A percentile compares a stretch with the other conserved stretches of the same genome.
phyloP scores from a whole-genome alignment of 2,888 invertebrate species.

The Latrodectus hesperus region DNA sequence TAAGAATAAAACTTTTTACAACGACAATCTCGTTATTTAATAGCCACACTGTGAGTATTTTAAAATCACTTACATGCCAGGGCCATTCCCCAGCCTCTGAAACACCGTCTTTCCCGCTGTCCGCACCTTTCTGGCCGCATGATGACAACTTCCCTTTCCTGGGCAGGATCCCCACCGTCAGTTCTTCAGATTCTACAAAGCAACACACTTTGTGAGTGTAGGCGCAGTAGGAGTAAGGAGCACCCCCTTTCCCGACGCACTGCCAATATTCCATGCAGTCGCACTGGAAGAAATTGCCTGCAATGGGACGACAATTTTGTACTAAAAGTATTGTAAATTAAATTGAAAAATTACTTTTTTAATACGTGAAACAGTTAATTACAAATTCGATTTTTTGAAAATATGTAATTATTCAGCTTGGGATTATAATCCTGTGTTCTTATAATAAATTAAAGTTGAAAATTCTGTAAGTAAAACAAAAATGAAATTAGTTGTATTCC shows the following conservation, averaged over 20 bases:
- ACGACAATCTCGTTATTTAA: too few species aligned
- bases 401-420: too few species aligned
- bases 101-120: conserved; percentile 73
- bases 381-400: too few species aligned
- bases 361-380: too few species aligned
- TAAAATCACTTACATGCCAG: conserved; percentile 75
- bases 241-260: conserved; percentile 74
- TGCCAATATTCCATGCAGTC: conserved; percentile 76
- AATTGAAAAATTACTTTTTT: too few species aligned
- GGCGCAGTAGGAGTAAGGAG: conserved; percentile 75
- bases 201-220: conserved; percentile 75
- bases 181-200: conserved; percentile 72
- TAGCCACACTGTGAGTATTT: not conserved
- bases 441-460: too few species aligned
- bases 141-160: conserved; percentile 64
- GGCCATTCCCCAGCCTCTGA: conserved; percentile 76
- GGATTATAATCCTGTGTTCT: too few species aligned
- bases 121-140: conserved; percentile 72
- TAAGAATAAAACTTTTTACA: too few species aligned
- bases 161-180: conserved; percentile 72
- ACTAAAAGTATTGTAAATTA: too few species aligned
- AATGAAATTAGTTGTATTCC: too few species aligned
- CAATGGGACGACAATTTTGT: not conserved
- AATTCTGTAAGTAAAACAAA: too few species aligned
- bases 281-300: conserved; percentile 71